Evolutionary conservation across 2,888 invertebrate genomes (phyloP).

Genomic region (Copidosoma aretas): DNA sequence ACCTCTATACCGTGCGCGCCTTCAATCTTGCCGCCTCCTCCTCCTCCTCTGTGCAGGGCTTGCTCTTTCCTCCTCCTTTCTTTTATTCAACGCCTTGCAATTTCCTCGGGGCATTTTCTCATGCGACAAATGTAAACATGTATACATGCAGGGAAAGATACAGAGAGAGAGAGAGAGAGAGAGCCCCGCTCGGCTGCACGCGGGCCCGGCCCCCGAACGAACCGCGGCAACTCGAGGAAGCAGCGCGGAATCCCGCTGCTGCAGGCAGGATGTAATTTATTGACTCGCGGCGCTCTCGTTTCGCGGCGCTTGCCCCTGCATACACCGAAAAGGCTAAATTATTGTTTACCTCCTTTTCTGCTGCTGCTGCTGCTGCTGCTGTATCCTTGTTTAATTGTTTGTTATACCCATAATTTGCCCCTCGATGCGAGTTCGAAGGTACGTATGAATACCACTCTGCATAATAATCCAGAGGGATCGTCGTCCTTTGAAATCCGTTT

Average conservation of each 20-base stretch:
- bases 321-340: no score
- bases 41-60: neutral
- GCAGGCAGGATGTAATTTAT: slow-evolving; percentile 21
- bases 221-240: slow-evolving; percentile 25
- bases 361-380: no score
- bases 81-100: slow-evolving; percentile 26
- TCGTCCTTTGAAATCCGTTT: no score
- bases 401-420: no score
- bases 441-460: no score
- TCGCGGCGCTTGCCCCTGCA: no score
- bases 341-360: no score
- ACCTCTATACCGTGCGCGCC: neutral
- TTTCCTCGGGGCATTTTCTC: slow-evolving; percentile 28
- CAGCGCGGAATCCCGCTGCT: slow-evolving; percentile 11
- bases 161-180: no score
- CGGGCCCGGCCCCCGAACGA: slow-evolving; percentile 38
- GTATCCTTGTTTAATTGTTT: no score
- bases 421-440: no score
- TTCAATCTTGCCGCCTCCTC: neutral
- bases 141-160: neutral
- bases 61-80: slow-evolving; percentile 2
- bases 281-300: slow-evolving; percentile 1
- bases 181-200: no score
- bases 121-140: slow-evolving; percentile 37
- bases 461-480: no score